Conservation (phyloP, 2,797 vertebrate species). For the Dryobates pubescens region DNA sequence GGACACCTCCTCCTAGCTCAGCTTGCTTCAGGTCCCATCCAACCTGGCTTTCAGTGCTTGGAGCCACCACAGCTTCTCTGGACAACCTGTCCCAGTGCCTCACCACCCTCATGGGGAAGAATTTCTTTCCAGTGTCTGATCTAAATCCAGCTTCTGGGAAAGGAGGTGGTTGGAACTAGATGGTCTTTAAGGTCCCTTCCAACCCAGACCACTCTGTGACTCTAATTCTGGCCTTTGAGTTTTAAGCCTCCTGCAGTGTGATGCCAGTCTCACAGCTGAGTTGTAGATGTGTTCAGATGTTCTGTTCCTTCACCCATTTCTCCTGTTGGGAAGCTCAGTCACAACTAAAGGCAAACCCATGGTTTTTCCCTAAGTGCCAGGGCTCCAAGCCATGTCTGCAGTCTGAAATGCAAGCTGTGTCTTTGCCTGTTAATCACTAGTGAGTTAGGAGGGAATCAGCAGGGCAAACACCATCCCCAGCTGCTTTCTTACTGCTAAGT, state of each 20-base stretch:
- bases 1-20: too few relatives aligned
- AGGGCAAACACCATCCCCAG: background rate
- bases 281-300: rapidly evolving
- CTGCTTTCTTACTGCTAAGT: background rate
- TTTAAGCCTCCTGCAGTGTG: background rate
- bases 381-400: background rate
- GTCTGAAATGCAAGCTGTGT: background rate
- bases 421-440: background rate
- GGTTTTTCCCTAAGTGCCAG: background rate
- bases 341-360: background rate
- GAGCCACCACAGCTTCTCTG: too few relatives aligned
- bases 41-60: too few relatives aligned
- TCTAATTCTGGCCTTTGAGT: background rate
- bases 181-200: too few relatives aligned
- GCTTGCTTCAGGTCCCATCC: too few relatives aligned
- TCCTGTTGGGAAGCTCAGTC: background rate
- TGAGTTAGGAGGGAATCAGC: background rate
- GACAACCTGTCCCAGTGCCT: too few relatives aligned
- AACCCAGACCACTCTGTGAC: too few relatives aligned
- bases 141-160: too few relatives aligned
- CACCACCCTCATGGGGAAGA: too few relatives aligned
- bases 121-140: too few relatives aligned
- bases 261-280: background rate
- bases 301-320: background rate
- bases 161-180: too few relatives aligned